Percentiles rank a stretch among this genome's conserved stretches.
phyloP scores from a whole-genome alignment of 1,140 invertebrate species.

The Pinna nobilis region DNA sequence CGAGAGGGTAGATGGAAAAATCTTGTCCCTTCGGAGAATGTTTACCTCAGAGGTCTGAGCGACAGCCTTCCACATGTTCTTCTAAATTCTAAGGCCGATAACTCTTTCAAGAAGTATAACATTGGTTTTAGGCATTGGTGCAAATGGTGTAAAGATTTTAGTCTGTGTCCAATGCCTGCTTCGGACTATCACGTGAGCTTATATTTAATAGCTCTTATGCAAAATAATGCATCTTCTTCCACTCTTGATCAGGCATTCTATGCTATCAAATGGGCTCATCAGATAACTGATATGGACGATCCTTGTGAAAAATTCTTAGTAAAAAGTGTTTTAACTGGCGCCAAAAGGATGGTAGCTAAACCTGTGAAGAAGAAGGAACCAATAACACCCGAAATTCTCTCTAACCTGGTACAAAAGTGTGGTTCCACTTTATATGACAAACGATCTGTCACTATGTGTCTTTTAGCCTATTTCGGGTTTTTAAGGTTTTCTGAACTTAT shows the following conservation, averaged over 20 bases:
- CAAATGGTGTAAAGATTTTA: no score
- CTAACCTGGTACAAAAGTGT: slow-evolving; percentile 10
- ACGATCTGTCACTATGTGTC: slow-evolving; percentile 30
- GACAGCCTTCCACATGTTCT: not conserved
- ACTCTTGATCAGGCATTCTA: slow-evolving; percentile 17
- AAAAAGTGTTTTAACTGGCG: not conserved
- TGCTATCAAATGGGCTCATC: slow-evolving; percentile 11
- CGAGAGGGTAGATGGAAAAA: not conserved
- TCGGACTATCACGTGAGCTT: not conserved
- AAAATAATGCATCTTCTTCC: not conserved
- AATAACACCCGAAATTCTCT: not conserved
- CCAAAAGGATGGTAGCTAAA: not conserved
- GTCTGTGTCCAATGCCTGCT: not conserved
- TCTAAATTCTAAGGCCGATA: not conserved
- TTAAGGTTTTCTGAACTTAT: slow-evolving; percentile 33
- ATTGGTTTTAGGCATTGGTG: not conserved
- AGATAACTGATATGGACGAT: not conserved
- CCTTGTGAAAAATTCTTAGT: slow-evolving; percentile 1
- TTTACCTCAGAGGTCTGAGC: not conserved
- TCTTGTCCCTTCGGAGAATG: not conserved
- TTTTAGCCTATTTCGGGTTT: slow-evolving; percentile 39
- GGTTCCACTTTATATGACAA: slow-evolving; percentile 3
- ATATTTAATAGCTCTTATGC: slow-evolving; percentile 11
- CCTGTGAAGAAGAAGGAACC: not conserved
- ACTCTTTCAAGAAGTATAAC: not conserved